phyloP scores from a whole-genome alignment of 2,797 vertebrate genomes.

The Sebastes cheni region DNA sequence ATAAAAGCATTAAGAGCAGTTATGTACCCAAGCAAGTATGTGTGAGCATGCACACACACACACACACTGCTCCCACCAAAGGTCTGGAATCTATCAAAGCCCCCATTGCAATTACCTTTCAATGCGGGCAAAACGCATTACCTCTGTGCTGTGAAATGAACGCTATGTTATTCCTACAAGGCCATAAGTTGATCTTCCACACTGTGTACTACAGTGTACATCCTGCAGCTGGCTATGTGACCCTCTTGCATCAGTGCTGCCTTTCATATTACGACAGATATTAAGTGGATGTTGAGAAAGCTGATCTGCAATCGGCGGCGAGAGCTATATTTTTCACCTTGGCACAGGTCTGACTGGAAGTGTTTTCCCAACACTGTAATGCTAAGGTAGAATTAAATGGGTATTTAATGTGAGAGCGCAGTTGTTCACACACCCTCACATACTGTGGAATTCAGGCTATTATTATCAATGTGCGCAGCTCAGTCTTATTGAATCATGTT shows the following conservation, averaged over 20 bases:
- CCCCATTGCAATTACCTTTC: slow-evolving; percentile 69
- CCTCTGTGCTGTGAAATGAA: slow-evolving; percentile 67
- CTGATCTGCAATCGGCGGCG: slow-evolving; percentile 45
- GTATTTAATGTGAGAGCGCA: slow-evolving; percentile 19
- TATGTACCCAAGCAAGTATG: slow-evolving; percentile 51
- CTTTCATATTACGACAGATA: slow-evolving; percentile 55
- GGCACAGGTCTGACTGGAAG: slow-evolving; percentile 31
- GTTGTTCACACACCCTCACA: slow-evolving; percentile 25
- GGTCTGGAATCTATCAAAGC: slow-evolving; percentile 78
- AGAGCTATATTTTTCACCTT: slow-evolving; percentile 48
- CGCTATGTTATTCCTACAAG: slow-evolving; percentile 61
- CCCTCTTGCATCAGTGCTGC: slow-evolving; percentile 42
- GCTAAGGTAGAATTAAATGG: slow-evolving; percentile 31
- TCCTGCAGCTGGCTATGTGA: slow-evolving; percentile 31
- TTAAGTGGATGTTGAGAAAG: slow-evolving; percentile 48
- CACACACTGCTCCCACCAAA: slow-evolving; percentile 43
- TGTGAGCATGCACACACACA: slow-evolving; percentile 23
- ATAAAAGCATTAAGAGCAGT: slow-evolving; percentile 68
- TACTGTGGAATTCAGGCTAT: slow-evolving; percentile 17
- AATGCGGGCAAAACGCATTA: slow-evolving; percentile 68
- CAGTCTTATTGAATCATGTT: slow-evolving; percentile 11
- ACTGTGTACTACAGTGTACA: slow-evolving; percentile 26
- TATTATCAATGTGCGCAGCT: slow-evolving; percentile 8
- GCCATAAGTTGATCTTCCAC: slow-evolving; percentile 45
- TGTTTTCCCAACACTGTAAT: slow-evolving; percentile 48